These are phyloP conservation scores for Dendrophyllia cribrosa DNA, from an alignment of 64 coral and sea anemone genomes.

Conservation along the genomic window DNA sequence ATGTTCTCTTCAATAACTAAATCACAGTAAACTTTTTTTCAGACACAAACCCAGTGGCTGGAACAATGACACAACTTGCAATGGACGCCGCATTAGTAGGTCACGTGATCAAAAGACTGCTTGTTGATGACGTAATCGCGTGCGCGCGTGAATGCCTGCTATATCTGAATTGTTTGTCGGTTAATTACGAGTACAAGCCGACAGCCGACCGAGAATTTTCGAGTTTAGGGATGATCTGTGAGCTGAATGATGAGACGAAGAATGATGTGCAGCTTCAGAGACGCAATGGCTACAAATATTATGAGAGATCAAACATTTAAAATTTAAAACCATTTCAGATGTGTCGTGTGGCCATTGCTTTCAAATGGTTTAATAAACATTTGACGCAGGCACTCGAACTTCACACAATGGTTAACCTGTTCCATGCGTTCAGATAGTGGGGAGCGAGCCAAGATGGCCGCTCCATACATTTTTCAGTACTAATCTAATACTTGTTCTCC, in stretches of 20 bases:
- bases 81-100: conserved; percentile 10
- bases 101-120: conserved; percentile 32
- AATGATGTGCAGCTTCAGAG: not conserved
- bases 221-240: conserved; percentile 40
- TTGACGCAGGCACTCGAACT: too few species aligned
- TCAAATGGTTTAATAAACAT: too few species aligned
- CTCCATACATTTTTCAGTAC: too few species aligned
- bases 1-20: too few species aligned
- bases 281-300: conserved; percentile 48
- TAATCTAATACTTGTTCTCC: too few species aligned
- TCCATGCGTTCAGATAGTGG: too few species aligned
- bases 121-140: conserved; percentile 53
- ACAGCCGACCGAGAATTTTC: not conserved
- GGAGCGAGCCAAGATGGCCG: too few species aligned
- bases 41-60: conserved; percentile 23
- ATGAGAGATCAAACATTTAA: conserved; percentile 35
- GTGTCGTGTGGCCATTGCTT: too few species aligned
- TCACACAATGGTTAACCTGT: too few species aligned
- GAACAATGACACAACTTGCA: not conserved
- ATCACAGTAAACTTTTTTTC: not conserved
- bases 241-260: conserved; percentile 38
- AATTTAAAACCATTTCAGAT: too few species aligned
- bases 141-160: conserved; percentile 76
- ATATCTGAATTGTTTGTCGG: conserved; percentile 41
- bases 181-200: conserved; percentile 64